Conservation (phyloP, 2,888 invertebrate genomes). For the Dioctria rufipes region DNA sequence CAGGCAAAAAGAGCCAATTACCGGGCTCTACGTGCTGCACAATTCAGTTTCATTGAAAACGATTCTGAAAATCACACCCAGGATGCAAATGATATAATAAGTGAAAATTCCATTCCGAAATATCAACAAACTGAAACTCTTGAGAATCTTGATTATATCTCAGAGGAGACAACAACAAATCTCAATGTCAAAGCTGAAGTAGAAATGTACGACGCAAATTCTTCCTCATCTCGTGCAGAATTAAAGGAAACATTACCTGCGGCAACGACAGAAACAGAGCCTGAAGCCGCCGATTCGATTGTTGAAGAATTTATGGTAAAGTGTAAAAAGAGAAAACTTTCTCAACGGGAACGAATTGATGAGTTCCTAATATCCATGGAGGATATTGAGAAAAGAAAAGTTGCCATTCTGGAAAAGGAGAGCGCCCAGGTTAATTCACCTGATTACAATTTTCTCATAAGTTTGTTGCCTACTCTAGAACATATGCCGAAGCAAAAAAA, state of each 20-base stretch:
- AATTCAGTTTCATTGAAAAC: background rate
- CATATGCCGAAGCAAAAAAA: background rate
- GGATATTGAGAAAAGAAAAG: background rate
- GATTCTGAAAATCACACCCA: background rate
- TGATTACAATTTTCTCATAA: background rate
- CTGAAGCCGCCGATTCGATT: background rate
- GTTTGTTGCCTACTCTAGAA: background rate
- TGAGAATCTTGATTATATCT: background rate
- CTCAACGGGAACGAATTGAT: background rate
- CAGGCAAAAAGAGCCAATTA: background rate
- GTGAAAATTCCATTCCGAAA: too few relatives aligned
- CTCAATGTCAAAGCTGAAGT: background rate
- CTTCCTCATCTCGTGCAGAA: background rate
- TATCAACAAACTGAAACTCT: background rate
- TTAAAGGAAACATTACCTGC: background rate
- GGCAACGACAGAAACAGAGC: background rate
- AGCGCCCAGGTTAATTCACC: background rate
- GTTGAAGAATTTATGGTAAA: background rate
- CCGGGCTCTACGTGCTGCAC: background rate
- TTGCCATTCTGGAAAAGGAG: background rate
- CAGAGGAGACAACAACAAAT: background rate
- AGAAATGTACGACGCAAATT: background rate
- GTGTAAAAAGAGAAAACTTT: background rate
- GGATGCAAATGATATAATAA: too few relatives aligned
- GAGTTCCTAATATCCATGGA: background rate